A percentile compares a stretch with the other conserved stretches of the same genome.
Conservation (phyloP, 2,113 vertebrate genomes). For the Alethe diademata region DNA sequence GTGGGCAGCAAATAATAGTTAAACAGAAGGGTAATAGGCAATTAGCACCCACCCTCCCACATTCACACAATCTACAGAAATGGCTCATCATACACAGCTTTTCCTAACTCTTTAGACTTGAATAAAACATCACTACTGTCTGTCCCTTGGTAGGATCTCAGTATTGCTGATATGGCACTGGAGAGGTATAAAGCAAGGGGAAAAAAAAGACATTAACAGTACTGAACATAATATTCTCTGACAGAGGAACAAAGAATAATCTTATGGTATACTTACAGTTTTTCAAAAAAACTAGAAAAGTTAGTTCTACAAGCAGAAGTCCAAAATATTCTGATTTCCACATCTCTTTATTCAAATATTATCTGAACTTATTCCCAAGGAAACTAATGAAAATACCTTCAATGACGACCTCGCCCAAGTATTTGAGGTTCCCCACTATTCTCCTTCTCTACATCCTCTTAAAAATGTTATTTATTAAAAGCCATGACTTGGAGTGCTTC, state of each 20-base stretch:
- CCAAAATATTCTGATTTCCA: not conserved
- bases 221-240: not conserved
- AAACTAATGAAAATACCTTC: not conserved
- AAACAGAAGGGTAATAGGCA: not conserved
- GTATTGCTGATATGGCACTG: not conserved
- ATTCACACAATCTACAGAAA: not conserved
- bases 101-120: not conserved
- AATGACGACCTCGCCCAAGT: not conserved
- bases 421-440: not conserved
- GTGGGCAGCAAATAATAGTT: not conserved
- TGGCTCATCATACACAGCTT: not conserved
- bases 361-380: not conserved
- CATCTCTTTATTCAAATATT: not conserved
- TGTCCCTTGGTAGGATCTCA: not conserved
- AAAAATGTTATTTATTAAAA: not conserved
- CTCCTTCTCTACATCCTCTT: not conserved
- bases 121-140: not conserved
- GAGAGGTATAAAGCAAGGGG: not conserved
- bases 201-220: not conserved
- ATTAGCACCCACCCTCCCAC: not conserved
- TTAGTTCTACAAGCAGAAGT: not conserved
- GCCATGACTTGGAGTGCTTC: not conserved
- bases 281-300: not conserved
- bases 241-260: not conserved
- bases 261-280: not conserved